Evolutionary conservation across 2,797 vertebrate genomes (phyloP).

Genomic region (Coregonus sp.): DNA sequence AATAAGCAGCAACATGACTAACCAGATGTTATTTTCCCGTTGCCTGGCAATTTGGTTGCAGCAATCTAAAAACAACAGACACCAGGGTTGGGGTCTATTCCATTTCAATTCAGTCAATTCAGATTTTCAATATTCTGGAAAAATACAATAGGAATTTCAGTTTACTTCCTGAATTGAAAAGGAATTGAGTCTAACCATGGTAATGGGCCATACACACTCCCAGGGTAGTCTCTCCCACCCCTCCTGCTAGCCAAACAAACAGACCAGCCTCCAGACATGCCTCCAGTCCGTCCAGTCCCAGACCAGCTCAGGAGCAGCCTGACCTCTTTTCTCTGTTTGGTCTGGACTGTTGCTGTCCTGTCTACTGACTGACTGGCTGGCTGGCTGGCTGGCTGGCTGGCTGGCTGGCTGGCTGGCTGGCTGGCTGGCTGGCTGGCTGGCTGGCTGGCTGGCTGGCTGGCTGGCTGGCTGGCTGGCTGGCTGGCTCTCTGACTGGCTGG

Average conservation of each 20-base stretch:
- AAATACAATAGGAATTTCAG: no score
- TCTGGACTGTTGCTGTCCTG: constrained; percentile 67
- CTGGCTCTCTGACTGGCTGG: constrained; percentile 49
- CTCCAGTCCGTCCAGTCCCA: neutral
- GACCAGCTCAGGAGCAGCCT: constrained; percentile 22
- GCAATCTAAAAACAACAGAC: no score
- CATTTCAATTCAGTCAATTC: no score
- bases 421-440: constrained; percentile 53
- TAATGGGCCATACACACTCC: neutral
- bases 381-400: no score
- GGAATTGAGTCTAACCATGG: no score
- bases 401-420: constrained; percentile 50
- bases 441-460: no score
- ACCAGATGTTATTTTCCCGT: neutral
- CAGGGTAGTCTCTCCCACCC: neutral
- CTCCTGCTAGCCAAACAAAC: neutral
- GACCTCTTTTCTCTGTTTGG: constrained; percentile 57
- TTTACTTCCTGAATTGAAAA: no score
- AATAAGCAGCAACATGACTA: no score
- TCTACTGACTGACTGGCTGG: constrained; percentile 20
- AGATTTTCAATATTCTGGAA: no score
- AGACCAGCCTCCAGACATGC: neutral
- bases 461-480: constrained; percentile 50
- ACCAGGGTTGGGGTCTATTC: no score
- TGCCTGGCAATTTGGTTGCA: no score